Percentiles rank a stretch among this genome's conserved stretches.
Evolutionary conservation across 2,888 invertebrate genomes (phyloP).

Genomic region (Idaea straminata): DNA sequence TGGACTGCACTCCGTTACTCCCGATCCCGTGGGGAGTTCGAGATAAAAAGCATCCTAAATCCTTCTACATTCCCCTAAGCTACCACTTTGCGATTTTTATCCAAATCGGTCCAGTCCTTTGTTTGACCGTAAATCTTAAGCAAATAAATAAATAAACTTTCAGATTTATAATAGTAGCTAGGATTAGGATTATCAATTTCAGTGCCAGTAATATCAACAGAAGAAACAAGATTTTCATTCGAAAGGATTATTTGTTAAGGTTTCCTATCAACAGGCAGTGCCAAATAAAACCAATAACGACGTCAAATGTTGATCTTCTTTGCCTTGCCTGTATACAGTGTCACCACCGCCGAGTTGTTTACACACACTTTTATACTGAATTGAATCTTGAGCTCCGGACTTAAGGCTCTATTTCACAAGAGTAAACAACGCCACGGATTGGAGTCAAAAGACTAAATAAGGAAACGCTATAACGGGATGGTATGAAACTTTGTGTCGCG

Average conservation of each 20-base stretch:
- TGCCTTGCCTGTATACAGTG: neutral
- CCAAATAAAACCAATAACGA: constrained; percentile 4
- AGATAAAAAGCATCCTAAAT: no score
- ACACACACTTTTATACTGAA: neutral
- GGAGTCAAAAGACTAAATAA: constrained; percentile 1
- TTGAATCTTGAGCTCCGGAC: neutral
- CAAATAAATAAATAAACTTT: neutral
- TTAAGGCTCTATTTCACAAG: neutral
- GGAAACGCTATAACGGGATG: neutral
- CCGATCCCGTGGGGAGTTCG: no score
- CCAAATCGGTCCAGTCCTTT: no score
- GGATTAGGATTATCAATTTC: neutral
- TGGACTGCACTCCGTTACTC: no score
- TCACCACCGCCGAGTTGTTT: neutral
- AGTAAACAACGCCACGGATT: neutral
- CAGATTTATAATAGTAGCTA: neutral
- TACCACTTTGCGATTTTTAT: no score
- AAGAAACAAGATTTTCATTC: no score
- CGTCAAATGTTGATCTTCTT: constrained; percentile 5
- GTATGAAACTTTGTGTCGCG: neutral
- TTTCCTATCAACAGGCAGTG: neutral
- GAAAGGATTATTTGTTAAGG: neutral
- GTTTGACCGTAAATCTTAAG: no score
- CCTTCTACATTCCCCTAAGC: no score
- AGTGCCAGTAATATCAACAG: neutral